phyloP scores from a whole-genome alignment of 2,113 vertebrate species.

The Eubucco bourcierii region DNA sequence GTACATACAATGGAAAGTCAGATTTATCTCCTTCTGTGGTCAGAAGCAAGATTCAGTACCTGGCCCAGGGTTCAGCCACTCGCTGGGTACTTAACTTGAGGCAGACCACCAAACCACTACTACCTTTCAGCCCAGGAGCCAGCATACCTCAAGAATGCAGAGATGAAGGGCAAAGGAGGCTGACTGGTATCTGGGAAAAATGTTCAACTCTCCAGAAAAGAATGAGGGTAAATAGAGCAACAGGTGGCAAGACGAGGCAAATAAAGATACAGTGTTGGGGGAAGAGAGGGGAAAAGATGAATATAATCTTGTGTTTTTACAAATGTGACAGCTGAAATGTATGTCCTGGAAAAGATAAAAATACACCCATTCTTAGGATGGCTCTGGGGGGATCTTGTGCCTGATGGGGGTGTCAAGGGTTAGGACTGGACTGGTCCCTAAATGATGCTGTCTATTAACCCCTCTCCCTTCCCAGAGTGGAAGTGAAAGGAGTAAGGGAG shows the following conservation, averaged over 20 bases:
- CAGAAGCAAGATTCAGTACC: too few species aligned
- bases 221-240: not conserved
- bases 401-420: too few species aligned
- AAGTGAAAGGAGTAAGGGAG: too few species aligned
- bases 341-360: not conserved
- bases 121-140: not conserved
- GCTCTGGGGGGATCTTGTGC: not conserved
- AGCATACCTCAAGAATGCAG: rapidly evolving
- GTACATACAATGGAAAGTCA: too few species aligned
- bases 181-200: not conserved
- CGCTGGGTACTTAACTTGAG: too few species aligned
- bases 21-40: too few species aligned
- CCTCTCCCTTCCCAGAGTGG: too few species aligned
- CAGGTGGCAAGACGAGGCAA: not conserved
- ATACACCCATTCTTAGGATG: not conserved
- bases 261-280: not conserved
- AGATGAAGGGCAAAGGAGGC: not conserved
- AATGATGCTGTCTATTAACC: too few species aligned
- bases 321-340: not conserved
- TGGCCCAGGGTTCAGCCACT: too few species aligned
- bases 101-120: too few species aligned
- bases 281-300: not conserved
- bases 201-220: not conserved
- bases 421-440: too few species aligned
- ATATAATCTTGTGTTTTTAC: not conserved